Percentiles rank a stretch among this genome's conserved stretches.
Evolutionary conservation across 1,140 invertebrate genomes (phyloP).

Genomic region (Dendrolimus kikuchii): DNA sequence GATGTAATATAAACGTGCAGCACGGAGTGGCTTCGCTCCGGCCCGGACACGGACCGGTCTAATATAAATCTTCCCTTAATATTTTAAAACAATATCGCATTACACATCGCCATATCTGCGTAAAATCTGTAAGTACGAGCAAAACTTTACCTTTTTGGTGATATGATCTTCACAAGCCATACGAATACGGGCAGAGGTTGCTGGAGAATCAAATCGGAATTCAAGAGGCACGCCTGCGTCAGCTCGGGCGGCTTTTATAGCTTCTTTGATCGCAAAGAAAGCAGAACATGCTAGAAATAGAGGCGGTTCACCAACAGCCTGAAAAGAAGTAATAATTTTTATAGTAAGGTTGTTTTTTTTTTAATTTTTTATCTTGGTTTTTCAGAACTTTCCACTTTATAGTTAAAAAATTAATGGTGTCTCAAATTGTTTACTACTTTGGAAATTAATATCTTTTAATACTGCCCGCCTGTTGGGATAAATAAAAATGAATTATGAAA

Average conservation of each 20-base stretch:
- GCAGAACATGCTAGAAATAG: conserved; percentile 89
- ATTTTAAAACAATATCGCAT: neutral
- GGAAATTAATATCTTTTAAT: too few species aligned
- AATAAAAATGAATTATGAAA: too few species aligned
- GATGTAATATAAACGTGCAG: too few species aligned
- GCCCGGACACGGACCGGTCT: too few species aligned
- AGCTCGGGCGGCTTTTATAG: conserved; percentile 83
- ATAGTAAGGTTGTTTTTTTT: neutral
- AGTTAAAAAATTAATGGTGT: too few species aligned
- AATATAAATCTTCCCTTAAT: neutral
- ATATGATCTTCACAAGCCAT: conserved; percentile 92
- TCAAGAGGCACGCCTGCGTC: conserved; percentile 76
- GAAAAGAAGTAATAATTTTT: conserved; percentile 22
- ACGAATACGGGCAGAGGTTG: conserved; percentile 90
- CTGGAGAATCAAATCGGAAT: conserved; percentile 89
- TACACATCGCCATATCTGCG: too few species aligned
- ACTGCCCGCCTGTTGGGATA: too few species aligned
- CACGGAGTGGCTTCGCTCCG: too few species aligned
- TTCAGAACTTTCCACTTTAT: too few species aligned
- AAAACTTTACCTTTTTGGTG: conserved; percentile 79
- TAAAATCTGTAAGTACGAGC: neutral
- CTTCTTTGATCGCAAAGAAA: conserved; percentile 94
- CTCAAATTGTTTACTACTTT: too few species aligned
- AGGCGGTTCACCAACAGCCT: conserved; percentile 97
- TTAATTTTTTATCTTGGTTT: too few species aligned